Conservation (phyloP, 2,113 vertebrate genomes). For the Rhodinocichla rosea region DNA sequence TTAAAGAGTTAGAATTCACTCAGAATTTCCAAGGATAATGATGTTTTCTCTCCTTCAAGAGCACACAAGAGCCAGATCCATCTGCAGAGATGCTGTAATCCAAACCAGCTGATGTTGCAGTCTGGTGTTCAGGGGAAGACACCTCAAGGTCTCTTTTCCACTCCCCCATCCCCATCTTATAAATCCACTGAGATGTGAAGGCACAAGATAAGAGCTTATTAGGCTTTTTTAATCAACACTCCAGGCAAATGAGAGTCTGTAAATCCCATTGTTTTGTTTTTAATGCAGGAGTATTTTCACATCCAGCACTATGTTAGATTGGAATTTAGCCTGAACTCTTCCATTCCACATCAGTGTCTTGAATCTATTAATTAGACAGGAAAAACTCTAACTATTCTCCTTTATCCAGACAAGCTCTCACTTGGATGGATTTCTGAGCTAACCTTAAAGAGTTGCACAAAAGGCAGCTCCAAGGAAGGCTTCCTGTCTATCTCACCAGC, state of each 20-base stretch:
- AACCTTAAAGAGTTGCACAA: not conserved
- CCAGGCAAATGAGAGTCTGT: not conserved
- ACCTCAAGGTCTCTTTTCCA: not conserved
- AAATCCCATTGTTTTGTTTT: not conserved
- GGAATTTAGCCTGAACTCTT: not conserved
- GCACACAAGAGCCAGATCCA: not conserved
- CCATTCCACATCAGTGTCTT: not conserved
- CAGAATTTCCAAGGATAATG: not conserved
- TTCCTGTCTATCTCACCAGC: not conserved
- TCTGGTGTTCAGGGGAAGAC: not conserved
- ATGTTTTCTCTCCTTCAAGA: not conserved
- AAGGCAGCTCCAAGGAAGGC: not conserved
- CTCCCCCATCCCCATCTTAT: not conserved
- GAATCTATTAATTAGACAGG: not conserved
- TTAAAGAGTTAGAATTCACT: not conserved
- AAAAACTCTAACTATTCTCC: not conserved
- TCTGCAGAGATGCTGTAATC: not conserved
- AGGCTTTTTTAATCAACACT: not conserved
- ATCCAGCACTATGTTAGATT: not conserved
- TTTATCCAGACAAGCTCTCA: not conserved
- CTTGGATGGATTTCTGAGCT: not conserved
- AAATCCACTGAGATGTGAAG: not conserved
- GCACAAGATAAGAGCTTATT: not conserved
- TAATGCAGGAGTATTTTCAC: not conserved
- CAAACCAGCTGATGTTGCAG: not conserved